These are phyloP conservation scores for Leptopilina drosophilae DNA, from an alignment of 2,888 invertebrate species.

Conservation along the genomic window DNA sequence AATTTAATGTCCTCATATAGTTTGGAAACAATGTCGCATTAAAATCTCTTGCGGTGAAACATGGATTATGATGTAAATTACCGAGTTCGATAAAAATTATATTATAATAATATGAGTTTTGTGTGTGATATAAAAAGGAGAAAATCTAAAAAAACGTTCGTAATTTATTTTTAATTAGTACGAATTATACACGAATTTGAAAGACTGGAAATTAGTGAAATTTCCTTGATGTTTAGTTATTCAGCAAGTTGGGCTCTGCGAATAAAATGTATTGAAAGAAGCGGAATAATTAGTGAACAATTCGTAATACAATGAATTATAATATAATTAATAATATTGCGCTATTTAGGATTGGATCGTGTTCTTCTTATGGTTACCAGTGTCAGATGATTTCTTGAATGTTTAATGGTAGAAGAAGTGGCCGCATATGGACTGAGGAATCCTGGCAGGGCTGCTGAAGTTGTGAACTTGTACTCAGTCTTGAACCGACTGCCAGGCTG, in stretches of 20 bases:
- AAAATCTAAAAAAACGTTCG: not conserved
- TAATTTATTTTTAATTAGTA: too few relatives aligned
- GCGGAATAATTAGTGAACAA: too few relatives aligned
- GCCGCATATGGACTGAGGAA: constrained; percentile 53
- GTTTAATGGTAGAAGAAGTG: constrained; percentile 47
- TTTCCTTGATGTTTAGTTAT: too few relatives aligned
- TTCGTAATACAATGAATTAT: too few relatives aligned
- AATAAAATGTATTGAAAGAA: too few relatives aligned
- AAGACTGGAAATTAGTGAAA: too few relatives aligned
- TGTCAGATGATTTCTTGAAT: constrained; percentile 45
- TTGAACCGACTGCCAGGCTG: constrained; percentile 55
- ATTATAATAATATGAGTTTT: not conserved
- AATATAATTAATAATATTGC: too few relatives aligned
- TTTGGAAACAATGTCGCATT: not conserved
- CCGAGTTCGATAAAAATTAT: not conserved
- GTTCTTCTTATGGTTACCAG: constrained; percentile 35
- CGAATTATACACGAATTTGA: too few relatives aligned
- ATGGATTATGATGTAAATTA: not conserved
- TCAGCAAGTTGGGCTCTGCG: too few relatives aligned
- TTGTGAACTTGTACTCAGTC: constrained; percentile 54
- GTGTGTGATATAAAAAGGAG: not conserved
- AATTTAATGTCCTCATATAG: not conserved
- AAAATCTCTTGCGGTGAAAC: not conserved
- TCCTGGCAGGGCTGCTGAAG: constrained; percentile 50
- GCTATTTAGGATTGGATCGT: not conserved